Evolutionary conservation across 2,797 vertebrate species (phyloP), one percentile per base, ranked within the genome.

Genomic region (Chelmon rostratus): DNA sequence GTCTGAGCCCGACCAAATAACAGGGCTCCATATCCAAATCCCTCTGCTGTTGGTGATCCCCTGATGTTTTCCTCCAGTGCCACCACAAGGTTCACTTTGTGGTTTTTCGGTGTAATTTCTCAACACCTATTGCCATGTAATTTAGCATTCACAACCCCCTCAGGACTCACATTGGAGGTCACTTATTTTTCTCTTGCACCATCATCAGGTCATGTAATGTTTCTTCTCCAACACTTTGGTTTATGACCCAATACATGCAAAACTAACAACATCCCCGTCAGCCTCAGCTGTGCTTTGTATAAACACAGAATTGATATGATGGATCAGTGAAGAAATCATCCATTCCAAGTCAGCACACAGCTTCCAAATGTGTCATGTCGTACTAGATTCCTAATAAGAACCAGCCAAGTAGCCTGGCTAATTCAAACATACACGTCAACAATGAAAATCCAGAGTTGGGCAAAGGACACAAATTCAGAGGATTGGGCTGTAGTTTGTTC

Each of bases 311-410:
- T 49, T 50, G 25, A 18, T 61, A 13, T 57, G 15, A 58, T 40
- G 38, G n/a, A 33, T 23, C 37, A 19, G 35, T 25, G 42, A 70
- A 65, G 35, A 69, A 78, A 46, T 23, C 1, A 37, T 47, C 21
- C 0, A 1, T 64, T 64, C 33, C 31, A 68, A 72, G 63, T 59
- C 46, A 47, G 47, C 35, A 79, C 8, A 12, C 1, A 4, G 46
- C 8, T 68, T 71, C 54, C 40, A 59, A 67, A 54, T 68, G 40
- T 63, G 63, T 73, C 31, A 12, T 50, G 37, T 52, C 28, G 12
- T 8, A 66, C 37, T 12, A 64, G 31, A 44, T 38, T 58, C 31
- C n/a, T 50, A 28, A 11, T 56, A 42, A 35, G 44, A 64, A 47
- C 19, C 38, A 11, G 38, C 23, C 16, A 49, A 38, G 16, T 38